phyloP scores from a whole-genome alignment of 1,140 invertebrate species.

The Procambarus clarkii region DNA sequence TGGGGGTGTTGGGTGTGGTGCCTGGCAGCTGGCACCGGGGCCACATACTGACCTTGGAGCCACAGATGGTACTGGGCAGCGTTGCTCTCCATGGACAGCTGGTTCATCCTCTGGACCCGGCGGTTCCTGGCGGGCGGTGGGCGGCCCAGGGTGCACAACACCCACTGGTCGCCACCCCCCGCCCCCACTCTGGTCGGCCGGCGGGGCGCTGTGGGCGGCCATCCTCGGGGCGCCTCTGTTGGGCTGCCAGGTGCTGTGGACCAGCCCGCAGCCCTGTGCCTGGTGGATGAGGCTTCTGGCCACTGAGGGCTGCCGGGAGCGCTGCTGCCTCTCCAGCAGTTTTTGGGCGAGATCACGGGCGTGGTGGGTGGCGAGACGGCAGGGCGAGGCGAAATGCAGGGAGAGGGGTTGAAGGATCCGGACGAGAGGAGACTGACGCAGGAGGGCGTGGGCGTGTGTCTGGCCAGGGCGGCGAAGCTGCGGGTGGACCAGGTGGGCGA shows the following conservation, averaged over 20 bases:
- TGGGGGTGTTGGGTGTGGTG: background rate
- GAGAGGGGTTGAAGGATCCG: background rate
- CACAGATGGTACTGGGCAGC: slow-evolving; percentile 46
- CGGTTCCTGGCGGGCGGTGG: slow-evolving; percentile 1
- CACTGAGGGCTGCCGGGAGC: background rate
- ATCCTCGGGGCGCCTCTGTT: background rate
- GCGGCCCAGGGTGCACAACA: slow-evolving; percentile 21
- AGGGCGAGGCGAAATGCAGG: background rate
- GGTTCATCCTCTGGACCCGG: slow-evolving; percentile 13
- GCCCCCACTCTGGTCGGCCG: too few species aligned
- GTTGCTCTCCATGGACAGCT: slow-evolving; percentile 43
- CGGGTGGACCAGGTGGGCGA: background rate
- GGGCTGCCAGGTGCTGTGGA: background rate
- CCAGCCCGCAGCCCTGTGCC: background rate
- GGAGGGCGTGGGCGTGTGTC: slow-evolving; percentile 3
- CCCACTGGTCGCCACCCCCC: slow-evolving; percentile 22
- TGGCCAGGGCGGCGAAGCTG: background rate
- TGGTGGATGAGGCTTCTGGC: background rate
- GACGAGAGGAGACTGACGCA: background rate
- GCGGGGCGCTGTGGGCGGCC: background rate
- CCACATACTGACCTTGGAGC: slow-evolving; percentile 35
- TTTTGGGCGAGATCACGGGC: background rate
- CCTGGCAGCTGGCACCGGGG: background rate
- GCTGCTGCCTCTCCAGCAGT: background rate
- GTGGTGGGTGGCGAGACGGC: slow-evolving; percentile 22